These are phyloP conservation scores for Cyrtonyx montezumae DNA, from an alignment of 2,113 vertebrate species.

Conservation along the genomic window DNA sequence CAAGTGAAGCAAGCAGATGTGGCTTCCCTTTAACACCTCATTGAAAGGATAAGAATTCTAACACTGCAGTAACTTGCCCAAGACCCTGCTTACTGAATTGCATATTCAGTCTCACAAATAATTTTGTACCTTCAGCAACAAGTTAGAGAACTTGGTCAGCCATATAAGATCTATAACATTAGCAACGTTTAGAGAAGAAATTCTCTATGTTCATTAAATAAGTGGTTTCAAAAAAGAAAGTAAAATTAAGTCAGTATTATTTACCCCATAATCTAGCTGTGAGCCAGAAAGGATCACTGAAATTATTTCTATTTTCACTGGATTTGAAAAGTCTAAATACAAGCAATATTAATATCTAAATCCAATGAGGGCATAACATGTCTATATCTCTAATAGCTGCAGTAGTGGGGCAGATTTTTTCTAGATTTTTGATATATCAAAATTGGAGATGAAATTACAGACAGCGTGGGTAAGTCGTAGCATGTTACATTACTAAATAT, in stretches of 20 bases:
- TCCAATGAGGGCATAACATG: neutral
- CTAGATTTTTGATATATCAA: neutral
- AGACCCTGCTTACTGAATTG: neutral
- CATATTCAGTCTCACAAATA: neutral
- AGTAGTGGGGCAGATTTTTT: neutral
- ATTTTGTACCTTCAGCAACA: constrained; percentile 25
- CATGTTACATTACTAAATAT: neutral
- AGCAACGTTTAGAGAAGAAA: neutral
- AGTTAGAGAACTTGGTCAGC: neutral
- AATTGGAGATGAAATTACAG: neutral
- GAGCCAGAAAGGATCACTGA: constrained; percentile 15
- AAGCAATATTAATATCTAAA: neutral
- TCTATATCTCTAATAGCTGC: neutral
- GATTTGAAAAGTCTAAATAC: neutral
- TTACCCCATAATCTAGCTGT: neutral
- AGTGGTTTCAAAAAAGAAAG: constrained; percentile 1
- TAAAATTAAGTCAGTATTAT: constrained; percentile 31
- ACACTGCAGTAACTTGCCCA: neutral
- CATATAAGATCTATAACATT: neutral
- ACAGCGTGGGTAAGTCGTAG: neutral
- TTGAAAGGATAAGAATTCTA: constrained; percentile 30
- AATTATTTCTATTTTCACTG: neutral
- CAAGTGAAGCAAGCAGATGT: constrained; percentile 51
- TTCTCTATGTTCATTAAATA: constrained; percentile 11
- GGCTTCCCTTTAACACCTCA: constrained; percentile 24